Conservation (phyloP, 2,113 vertebrate species). For the Phalacrocorax brasilianus region DNA sequence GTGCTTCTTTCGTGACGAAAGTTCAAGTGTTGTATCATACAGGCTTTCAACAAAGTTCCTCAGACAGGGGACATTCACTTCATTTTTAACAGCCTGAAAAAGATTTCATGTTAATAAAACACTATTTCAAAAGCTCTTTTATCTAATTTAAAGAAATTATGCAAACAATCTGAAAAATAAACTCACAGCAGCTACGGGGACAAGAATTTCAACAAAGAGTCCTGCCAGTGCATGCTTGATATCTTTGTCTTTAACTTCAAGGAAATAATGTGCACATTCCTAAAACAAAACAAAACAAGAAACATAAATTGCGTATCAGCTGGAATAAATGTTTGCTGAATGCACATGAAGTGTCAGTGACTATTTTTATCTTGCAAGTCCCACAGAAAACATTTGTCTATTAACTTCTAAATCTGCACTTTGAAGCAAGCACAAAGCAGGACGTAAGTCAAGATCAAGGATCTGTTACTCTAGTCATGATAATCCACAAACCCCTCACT, state of each 20-base stretch:
- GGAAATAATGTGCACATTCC: conserved; percentile 98
- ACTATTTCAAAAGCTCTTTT: not conserved
- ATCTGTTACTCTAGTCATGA: not conserved
- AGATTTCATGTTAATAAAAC: conserved; percentile 2
- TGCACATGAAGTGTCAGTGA: not conserved
- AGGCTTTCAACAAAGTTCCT: conserved; percentile 98
- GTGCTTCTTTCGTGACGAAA: conserved; percentile 97
- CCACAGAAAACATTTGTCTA: not conserved
- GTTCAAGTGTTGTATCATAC: conserved; percentile 95
- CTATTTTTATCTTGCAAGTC: conserved; percentile 9
- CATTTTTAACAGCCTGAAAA: conserved; percentile 96
- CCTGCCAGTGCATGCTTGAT: conserved; percentile 97
- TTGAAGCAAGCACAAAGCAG: not conserved
- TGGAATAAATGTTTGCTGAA: not conserved
- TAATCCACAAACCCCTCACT: not conserved
- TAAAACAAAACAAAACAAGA: conserved; percentile 56
- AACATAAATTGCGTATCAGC: not conserved
- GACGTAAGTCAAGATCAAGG: not conserved
- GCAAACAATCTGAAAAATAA: conserved; percentile 31
- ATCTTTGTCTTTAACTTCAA: conserved; percentile 99
- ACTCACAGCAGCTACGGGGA: conserved; percentile 97
- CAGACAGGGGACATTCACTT: conserved; percentile 98
- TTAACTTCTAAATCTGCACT: not conserved
- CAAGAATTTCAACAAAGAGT: conserved; percentile 97
- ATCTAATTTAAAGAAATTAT: not conserved